Conservation (phyloP, 2,113 vertebrate species). For the Falco punctatus region DNA sequence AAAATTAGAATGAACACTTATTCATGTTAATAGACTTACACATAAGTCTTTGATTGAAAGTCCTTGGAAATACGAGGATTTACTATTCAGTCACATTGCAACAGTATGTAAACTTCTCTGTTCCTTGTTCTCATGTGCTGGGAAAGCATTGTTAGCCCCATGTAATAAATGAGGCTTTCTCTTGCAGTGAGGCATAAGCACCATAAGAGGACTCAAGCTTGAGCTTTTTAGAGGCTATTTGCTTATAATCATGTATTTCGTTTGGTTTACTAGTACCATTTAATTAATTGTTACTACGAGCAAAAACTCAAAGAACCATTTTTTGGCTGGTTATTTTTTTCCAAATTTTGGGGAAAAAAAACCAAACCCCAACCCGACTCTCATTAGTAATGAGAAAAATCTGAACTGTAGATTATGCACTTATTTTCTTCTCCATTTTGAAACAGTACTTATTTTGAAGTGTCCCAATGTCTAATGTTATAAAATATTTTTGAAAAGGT, state of each 20-base stretch:
- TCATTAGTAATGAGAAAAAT: background rate
- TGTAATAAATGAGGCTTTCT: background rate
- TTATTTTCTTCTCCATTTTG: background rate
- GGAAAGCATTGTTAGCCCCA: background rate
- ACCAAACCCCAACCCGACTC: background rate
- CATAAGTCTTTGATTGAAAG: background rate
- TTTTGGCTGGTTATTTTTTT: background rate
- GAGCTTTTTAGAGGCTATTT: background rate
- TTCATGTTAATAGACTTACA: background rate
- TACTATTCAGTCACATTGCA: background rate
- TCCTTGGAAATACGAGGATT: background rate
- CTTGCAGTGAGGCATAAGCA: background rate
- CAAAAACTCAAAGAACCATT: accelerated
- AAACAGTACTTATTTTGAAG: background rate
- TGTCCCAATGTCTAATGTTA: background rate
- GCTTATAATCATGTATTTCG: background rate
- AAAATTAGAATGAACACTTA: background rate
- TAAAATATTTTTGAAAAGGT: background rate
- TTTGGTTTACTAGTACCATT: background rate
- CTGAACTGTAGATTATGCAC: background rate
- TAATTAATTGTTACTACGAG: background rate
- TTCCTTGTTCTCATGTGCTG: background rate
- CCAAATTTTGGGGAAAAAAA: background rate
- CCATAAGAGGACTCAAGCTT: background rate
- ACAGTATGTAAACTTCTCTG: accelerated